A percentile compares a stretch with the other conserved stretches of the same genome.
phyloP scores from a whole-genome alignment of 1,140 invertebrate genomes.

The Bombyx mandarina region DNA sequence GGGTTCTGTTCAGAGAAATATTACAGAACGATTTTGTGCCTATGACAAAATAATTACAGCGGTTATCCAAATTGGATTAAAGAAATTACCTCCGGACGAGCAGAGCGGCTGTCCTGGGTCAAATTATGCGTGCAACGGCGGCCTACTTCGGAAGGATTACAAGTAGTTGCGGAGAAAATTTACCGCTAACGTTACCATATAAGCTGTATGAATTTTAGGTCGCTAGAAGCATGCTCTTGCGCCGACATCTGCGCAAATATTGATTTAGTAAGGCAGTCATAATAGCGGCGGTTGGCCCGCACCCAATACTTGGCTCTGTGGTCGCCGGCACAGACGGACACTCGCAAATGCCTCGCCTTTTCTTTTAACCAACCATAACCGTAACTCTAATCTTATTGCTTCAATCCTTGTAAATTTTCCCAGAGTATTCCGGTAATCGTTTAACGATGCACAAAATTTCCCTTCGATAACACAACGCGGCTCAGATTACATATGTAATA shows the following conservation, averaged over 20 bases:
- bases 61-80: too few relatives aligned
- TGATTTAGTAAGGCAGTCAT: slow-evolving; percentile 65
- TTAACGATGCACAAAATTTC: neutral
- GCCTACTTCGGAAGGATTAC: slow-evolving; percentile 68
- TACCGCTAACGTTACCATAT: slow-evolving; percentile 70
- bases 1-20: too few relatives aligned
- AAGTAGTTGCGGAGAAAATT: slow-evolving; percentile 69
- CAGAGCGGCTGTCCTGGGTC: slow-evolving; percentile 29
- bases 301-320: slow-evolving; percentile 25
- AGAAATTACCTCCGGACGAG: too few relatives aligned
- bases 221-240: slow-evolving; percentile 64
- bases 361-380: slow-evolving; percentile 22
- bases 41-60: too few relatives aligned
- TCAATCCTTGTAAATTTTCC: slow-evolving; percentile 21
- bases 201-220: slow-evolving; percentile 70
- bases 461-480: too few relatives aligned
- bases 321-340: neutral
- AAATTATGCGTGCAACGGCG: slow-evolving; percentile 60
- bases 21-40: too few relatives aligned
- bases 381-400: slow-evolving; percentile 22
- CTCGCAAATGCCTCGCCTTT: slow-evolving; percentile 27
- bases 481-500: too few relatives aligned
- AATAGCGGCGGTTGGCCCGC: slow-evolving; percentile 40
- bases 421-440: slow-evolving; percentile 9
- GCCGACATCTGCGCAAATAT: slow-evolving; percentile 69